phyloP scores from a whole-genome alignment of 2,113 vertebrate species.

The Hemichromis elongatus region DNA sequence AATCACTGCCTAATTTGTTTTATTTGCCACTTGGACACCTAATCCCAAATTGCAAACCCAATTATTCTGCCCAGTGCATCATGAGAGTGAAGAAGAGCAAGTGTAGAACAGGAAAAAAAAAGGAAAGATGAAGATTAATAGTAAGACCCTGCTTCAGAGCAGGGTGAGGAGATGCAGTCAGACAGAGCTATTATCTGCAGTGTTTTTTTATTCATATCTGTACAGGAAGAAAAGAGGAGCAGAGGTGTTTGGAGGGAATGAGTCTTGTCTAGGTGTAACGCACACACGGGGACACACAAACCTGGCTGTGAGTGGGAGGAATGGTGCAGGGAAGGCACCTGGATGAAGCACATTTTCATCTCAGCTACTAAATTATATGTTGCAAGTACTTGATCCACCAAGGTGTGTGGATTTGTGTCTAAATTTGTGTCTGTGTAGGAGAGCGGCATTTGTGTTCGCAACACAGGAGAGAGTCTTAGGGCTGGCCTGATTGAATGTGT shows the following conservation, averaged over 20 bases:
- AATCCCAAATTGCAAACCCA: neutral
- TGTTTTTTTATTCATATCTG: constrained; percentile 28
- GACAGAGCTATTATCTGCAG: constrained; percentile 7
- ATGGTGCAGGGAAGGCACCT: constrained; percentile 2
- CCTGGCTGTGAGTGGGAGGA: neutral
- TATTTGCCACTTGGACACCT: constrained; percentile 17
- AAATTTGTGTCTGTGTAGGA: neutral
- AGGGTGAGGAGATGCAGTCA: neutral
- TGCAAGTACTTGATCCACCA: neutral
- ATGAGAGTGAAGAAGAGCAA: neutral
- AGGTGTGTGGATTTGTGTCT: neutral
- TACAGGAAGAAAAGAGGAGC: neutral
- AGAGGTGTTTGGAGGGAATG: neutral
- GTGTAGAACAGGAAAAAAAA: neutral
- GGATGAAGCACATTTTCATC: constrained; percentile 44
- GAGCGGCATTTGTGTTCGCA: neutral
- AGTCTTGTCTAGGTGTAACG: neutral
- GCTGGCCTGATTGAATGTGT: constrained; percentile 53
- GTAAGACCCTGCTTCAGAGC: neutral
- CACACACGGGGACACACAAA: neutral
- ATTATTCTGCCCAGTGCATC: neutral
- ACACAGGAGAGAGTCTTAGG: neutral
- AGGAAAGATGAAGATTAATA: neutral
- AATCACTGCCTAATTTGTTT: constrained; percentile 23
- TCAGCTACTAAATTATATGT: constrained; percentile 44